These are phyloP conservation scores for Rhipidura dahli DNA, from an alignment of 2,113 vertebrate species.

Conservation along the genomic window DNA sequence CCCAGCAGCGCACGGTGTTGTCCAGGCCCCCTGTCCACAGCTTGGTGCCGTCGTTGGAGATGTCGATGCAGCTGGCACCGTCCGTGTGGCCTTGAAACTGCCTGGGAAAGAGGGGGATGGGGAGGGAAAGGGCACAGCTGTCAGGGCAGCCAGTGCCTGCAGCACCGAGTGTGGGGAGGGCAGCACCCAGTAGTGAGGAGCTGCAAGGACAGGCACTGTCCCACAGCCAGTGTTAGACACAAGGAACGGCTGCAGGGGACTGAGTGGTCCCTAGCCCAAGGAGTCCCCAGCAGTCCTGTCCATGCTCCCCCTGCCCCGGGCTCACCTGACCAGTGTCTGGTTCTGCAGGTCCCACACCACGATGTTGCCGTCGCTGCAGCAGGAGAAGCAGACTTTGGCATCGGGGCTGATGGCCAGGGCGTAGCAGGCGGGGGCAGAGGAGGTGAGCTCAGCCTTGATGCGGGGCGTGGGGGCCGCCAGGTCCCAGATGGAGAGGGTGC, in stretches of 20 bases:
- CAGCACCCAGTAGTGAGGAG: not conserved
- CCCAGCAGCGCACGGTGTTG: slow-evolving; percentile 80
- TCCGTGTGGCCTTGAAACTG: slow-evolving; percentile 81
- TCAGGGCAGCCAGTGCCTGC: not conserved
- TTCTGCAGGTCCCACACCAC: slow-evolving; percentile 87
- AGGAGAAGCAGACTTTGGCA: slow-evolving; percentile 88
- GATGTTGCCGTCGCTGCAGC: slow-evolving; percentile 87
- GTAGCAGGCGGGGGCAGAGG: slow-evolving; percentile 84
- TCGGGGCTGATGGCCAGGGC: slow-evolving; percentile 87
- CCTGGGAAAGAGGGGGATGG: slow-evolving; percentile 15
- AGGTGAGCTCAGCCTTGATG: slow-evolving; percentile 86
- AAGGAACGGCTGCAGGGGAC: not conserved
- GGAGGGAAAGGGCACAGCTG: not conserved
- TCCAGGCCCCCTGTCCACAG: slow-evolving; percentile 78
- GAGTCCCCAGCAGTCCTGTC: not conserved
- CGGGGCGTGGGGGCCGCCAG: slow-evolving; percentile 81
- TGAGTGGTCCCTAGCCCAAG: fast-evolving
- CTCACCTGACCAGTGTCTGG: not conserved
- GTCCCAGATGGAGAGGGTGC: slow-evolving; percentile 83
- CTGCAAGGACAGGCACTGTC: not conserved
- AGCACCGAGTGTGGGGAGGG: not conserved
- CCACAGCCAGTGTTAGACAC: not conserved
- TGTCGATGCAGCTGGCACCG: slow-evolving; percentile 78
- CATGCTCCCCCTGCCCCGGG: not conserved
- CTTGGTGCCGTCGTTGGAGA: slow-evolving; percentile 70